A percentile compares a stretch with the other conserved stretches of the same genome.
phyloP scores from a whole-genome alignment of 2,888 invertebrate species.

The Parnassius apollo region DNA sequence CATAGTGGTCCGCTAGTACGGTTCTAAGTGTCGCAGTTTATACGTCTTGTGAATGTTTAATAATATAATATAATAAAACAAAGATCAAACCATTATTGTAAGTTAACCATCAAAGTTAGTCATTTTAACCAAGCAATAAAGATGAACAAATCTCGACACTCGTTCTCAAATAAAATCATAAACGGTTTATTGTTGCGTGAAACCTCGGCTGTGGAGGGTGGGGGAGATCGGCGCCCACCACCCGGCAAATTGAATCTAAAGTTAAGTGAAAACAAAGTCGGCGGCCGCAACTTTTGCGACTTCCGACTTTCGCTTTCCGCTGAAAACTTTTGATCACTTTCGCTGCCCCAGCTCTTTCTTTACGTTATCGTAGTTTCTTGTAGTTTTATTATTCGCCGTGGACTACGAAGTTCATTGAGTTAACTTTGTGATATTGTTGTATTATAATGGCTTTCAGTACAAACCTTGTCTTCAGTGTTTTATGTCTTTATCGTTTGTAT shows the following conservation, averaged over 20 bases:
- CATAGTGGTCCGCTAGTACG: no score
- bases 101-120: neutral
- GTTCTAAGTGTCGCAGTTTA: no score
- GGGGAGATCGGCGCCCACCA: constrained; percentile 28
- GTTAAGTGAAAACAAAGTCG: constrained; percentile 72
- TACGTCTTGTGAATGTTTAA: no score
- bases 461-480: no score
- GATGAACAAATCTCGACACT: constrained; percentile 20
- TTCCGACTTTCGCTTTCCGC: constrained; percentile 65
- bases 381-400: constrained; percentile 5
- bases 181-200: constrained; percentile 48
- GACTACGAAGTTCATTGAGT: constrained; percentile 12
- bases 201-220: constrained; percentile 35
- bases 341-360: constrained; percentile 52
- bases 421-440: neutral
- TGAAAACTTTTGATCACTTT: constrained; percentile 69
- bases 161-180: constrained; percentile 42
- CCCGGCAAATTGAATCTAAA: constrained; percentile 69
- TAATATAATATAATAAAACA: no score
- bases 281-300: constrained; percentile 62
- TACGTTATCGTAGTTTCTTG: constrained; percentile 31
- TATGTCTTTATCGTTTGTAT: no score
- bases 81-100: neutral
- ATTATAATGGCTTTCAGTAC: neutral
- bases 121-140: constrained; percentile 19